These are phyloP conservation scores for Strigops habroptila DNA, from an alignment of 2,113 vertebrate genomes.

Conservation along the genomic window DNA sequence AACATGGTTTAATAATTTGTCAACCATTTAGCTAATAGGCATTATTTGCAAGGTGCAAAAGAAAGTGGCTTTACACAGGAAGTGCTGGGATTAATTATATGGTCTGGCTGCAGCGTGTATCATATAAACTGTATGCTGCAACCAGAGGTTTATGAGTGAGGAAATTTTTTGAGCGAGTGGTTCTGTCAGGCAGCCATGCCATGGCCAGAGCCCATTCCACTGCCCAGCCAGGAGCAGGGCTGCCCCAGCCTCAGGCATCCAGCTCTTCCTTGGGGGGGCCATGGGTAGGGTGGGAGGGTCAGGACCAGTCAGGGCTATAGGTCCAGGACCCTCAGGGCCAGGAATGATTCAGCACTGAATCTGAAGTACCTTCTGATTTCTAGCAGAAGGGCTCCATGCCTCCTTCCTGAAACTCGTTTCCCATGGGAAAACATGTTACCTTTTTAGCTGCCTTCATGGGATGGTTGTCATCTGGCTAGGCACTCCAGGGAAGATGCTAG, in stretches of 20 bases:
- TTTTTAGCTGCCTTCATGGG: neutral
- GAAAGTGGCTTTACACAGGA: neutral
- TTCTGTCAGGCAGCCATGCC: neutral
- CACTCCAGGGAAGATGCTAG: neutral
- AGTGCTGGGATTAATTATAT: neutral
- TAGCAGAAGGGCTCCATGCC: neutral
- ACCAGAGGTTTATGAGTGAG: neutral
- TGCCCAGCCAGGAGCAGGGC: neutral
- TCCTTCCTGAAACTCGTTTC: neutral
- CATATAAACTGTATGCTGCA: neutral
- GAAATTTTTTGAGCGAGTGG: neutral
- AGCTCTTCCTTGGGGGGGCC: too few relatives aligned
- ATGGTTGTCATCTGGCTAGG: neutral
- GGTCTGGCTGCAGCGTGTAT: rapidly evolving
- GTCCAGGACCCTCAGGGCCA: neutral
- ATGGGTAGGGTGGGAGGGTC: neutral
- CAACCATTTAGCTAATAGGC: neutral
- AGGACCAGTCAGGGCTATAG: neutral
- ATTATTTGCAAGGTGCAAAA: neutral
- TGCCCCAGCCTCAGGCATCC: neutral
- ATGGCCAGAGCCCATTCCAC: neutral
- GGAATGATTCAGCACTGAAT: neutral
- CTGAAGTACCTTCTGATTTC: neutral
- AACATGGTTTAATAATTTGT: neutral
- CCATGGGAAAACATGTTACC: rapidly evolving